These are phyloP conservation scores for Tolypeutes matacus DNA, from an alignment of 2,797 vertebrate species.

Conservation along the genomic window DNA sequence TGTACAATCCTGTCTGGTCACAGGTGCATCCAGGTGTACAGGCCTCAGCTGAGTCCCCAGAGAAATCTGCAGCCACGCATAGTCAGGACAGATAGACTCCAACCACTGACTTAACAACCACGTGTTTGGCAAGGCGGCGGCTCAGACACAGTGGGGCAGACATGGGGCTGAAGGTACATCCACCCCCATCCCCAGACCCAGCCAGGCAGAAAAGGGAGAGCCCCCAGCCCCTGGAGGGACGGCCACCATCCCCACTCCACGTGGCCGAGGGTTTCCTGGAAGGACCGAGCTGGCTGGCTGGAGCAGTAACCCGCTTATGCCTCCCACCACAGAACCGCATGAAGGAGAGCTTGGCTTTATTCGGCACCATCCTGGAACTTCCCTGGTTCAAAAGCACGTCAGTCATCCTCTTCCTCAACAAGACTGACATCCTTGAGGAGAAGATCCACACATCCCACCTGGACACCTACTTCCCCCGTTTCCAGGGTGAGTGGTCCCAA, in stretches of 20 bases:
- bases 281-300: rapidly evolving
- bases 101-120: too few relatives aligned
- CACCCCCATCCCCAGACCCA: not conserved
- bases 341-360: slow-evolving; percentile 95
- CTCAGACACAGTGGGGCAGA: not conserved
- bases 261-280: not conserved
- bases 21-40: too few relatives aligned
- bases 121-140: too few relatives aligned
- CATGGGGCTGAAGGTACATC: too few relatives aligned
- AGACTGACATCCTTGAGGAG: slow-evolving; percentile 95
- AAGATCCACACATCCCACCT: slow-evolving; percentile 93
- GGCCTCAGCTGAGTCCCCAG: not conserved
- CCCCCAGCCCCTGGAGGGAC: not conserved
- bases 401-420: slow-evolving; percentile 96
- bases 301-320: rapidly evolving
- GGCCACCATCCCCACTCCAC: rapidly evolving
- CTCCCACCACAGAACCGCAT: slow-evolving; percentile 92
- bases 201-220: not conserved
- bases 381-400: slow-evolving; percentile 96
- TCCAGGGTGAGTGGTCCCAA: slow-evolving; percentile 88
- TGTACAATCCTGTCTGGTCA: too few relatives aligned
- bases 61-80: not conserved
- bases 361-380: slow-evolving; percentile 94
- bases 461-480: slow-evolving; percentile 93
- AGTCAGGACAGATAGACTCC: not conserved